Evolutionary conservation across 1,140 invertebrate species (phyloP).

Genomic region (Piezodorus guildinii): DNA sequence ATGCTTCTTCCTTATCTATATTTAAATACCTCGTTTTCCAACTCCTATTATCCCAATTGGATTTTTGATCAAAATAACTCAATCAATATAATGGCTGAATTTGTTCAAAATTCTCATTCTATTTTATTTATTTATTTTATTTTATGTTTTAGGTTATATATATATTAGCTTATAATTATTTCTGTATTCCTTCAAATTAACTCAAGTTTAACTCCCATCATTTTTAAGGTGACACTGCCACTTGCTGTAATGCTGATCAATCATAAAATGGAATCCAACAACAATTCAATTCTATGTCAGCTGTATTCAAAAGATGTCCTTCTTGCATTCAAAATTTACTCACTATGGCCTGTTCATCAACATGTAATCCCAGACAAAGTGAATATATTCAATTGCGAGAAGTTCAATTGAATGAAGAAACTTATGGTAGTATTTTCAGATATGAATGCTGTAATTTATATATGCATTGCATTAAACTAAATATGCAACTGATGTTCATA

Average conservation of each 20-base stretch:
- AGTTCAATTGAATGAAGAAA: conserved; percentile 7
- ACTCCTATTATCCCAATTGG: too few relatives aligned
- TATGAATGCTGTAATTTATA: not conserved
- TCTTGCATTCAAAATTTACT: conserved; percentile 73
- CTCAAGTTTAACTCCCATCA: not conserved
- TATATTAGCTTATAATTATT: too few relatives aligned
- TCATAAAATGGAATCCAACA: conserved; percentile 43
- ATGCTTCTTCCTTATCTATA: too few relatives aligned
- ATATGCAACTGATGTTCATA: too few relatives aligned
- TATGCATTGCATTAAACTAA: not conserved
- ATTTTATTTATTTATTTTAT: too few relatives aligned
- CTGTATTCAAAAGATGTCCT: conserved; percentile 66
- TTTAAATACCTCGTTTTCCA: too few relatives aligned
- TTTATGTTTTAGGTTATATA: too few relatives aligned
- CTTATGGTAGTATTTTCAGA: conserved; percentile 9
- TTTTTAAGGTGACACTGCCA: not conserved
- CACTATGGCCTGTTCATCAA: conserved; percentile 68
- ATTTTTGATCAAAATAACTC: too few relatives aligned
- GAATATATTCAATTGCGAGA: conserved; percentile 52
- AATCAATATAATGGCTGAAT: too few relatives aligned
- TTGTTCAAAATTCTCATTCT: too few relatives aligned
- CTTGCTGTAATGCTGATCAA: conserved; percentile 60
- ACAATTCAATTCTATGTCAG: conserved; percentile 49
- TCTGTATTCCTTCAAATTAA: not conserved
- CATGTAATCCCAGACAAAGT: conserved; percentile 66